Evolutionary conservation across 2,113 vertebrate genomes (phyloP), one percentile per base, ranked within the genome.

Genomic region (Acrocephalus kingi): DNA sequence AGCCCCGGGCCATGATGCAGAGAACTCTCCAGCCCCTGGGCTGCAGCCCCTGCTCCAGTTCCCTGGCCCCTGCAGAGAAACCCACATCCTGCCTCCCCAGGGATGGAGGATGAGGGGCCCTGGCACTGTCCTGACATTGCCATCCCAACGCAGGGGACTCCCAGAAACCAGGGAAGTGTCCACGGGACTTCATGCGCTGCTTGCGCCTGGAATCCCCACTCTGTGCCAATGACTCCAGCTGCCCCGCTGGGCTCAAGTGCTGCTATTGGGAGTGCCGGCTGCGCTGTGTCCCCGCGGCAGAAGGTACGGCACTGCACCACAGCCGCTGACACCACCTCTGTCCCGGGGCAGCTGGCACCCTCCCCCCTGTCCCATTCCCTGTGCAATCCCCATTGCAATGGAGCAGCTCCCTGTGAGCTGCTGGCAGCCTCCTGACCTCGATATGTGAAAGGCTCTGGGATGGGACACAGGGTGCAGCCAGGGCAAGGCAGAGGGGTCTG

Each of bases 171-270:
- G 87, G 94, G 8, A 72, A 13, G n/a, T 97, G 96, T 62, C 96
- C 95, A 0, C 73, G 61, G 61, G 95, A 95, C 66, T 94, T 94
- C 73, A 64, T 11, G 1, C 80, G 41, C 48, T 96, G 95, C 73
- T 56, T 91, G 69, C 73, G 9, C 45, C 81, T 48, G 56, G 43
- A 91, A 15, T 8, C 81, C 37, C 81, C 94, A 0, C 89, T 94
- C 64, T 95, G 95, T 11, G 8, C 77, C 80, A 79, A 72, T 0
- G 87, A 96, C 80, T 82, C 89, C 58, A 33, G 17, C 52, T 97
- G 96, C 48, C 91, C 64, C 0, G 25, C 69, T 3, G 9, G 30
- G 54, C 81, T 95, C 24, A 97, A 95, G 87, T 95, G 96, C 89
- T 97, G 96, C 54, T 14, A 6, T 45, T 28, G 6, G 45, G 73